Base-by-base conservation (phyloP, 2,888 invertebrate species). In the Koerneria pararmatus region DNA sequence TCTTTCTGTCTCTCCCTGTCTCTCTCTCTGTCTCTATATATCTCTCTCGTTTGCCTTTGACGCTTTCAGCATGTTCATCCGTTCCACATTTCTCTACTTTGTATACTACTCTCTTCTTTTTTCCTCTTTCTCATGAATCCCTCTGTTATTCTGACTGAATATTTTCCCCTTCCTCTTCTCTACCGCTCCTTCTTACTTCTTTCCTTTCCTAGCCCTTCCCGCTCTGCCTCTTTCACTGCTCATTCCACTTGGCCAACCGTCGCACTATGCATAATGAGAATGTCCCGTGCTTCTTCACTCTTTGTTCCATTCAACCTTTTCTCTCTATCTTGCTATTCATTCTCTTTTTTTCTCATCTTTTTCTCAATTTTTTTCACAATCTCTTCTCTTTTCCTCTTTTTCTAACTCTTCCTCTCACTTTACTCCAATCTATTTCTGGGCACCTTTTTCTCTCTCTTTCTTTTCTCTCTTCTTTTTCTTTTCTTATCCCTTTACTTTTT, bases 181-280 rank as follows among this genome's bases (percentile, higher is more conserved):
- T 56, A 15, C 56, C 15, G n/a, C 56, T 54, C 41, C 51, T 66
- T 48, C 41, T 60, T 31, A 41, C 56, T 48, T 37, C 57, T 31
- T 53, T 48, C 49, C 53, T 46, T 61, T 41, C 37, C 67, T 27
- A 27, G 56, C 35, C 65, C 67, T 59, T 68, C 54, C 29, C 51
- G 35, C 41, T 54, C 56, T 41, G 35, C 61, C 35, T 32, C 32
- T 31, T 35, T 46, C 27, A 63, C 41, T 54, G 6, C 46, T 35
- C 31, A 6, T 22, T 29, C 15, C 29, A 8, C 15, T 11, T 29
- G 46, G 46, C n/a, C 46, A 11, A 15, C 46, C 46, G 11, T 41
- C 46, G 11, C 11, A 41, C 11, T 15, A 15, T 11, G 46, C 11
- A 41, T 41, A 41, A 11, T 41, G 46, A 15, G 46, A 11, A 15